These are phyloP conservation scores for Pocillopora meandrina DNA, from an alignment of 92 coral and sea anemone genomes.

Conservation along the genomic window DNA sequence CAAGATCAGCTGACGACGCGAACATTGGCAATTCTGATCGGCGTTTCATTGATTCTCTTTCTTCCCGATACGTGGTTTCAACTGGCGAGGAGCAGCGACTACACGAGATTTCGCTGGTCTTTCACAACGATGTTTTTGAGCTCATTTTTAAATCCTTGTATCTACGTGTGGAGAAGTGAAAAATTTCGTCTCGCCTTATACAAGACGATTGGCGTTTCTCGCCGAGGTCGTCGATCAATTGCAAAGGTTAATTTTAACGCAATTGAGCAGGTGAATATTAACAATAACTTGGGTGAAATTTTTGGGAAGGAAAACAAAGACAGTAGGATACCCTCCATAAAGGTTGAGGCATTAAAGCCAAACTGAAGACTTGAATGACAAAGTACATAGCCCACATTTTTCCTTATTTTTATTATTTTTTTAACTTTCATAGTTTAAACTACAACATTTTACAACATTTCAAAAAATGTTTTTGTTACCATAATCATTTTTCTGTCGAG, in stretches of 20 bases:
- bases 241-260: not conserved
- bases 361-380: no score
- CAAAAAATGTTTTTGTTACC: no score
- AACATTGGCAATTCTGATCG: slow-evolving; percentile 54
- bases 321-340: not conserved
- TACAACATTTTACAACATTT: no score
- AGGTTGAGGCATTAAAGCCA: not conserved
- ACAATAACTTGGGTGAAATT: not conserved
- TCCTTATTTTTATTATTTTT: no score
- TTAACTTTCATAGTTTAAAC: no score
- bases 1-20: slow-evolving; percentile 53
- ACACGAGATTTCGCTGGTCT: slow-evolving; percentile 54
- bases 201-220: slow-evolving; percentile 31
- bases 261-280: not conserved
- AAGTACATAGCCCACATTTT: no score
- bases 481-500: no score
- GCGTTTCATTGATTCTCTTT: slow-evolving; percentile 53
- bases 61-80: slow-evolving; percentile 56
- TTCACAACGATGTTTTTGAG: slow-evolving; percentile 68
- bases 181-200: slow-evolving; percentile 51
- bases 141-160: slow-evolving; percentile 65
- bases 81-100: slow-evolving; percentile 37
- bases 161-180: slow-evolving; percentile 75
- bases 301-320: no score
- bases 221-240: not conserved